Conservation (phyloP, 1,140 invertebrate species). For the Ganaspis sp. region DNA sequence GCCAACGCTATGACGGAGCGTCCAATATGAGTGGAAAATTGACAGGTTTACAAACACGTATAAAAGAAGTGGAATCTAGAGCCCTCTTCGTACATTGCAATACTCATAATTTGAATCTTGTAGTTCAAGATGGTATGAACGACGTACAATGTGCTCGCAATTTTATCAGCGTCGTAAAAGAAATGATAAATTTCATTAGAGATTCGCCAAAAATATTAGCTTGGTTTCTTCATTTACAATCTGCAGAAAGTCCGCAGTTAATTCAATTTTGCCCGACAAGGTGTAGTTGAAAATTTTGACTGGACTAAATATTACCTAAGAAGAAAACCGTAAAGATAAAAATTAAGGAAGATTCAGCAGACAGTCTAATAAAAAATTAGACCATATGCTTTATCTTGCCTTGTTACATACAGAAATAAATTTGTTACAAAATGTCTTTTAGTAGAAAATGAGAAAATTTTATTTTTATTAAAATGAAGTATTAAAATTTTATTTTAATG, state of each 20-base stretch:
- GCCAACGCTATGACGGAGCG: conserved; percentile 51
- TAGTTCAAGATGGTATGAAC: conserved; percentile 48
- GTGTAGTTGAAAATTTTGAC: no score
- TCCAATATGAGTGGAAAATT: conserved; percentile 46
- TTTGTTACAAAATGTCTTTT: no score
- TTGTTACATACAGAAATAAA: no score
- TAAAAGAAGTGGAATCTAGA: conserved; percentile 45
- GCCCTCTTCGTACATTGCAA: conserved; percentile 47
- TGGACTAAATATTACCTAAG: no score
- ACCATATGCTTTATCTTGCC: no score
- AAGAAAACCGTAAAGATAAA: no score
- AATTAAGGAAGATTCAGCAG: no score
- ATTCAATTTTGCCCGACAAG: background rate
- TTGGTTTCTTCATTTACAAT: conserved; percentile 18
- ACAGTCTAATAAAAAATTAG: no score
- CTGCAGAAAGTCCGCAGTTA: background rate
- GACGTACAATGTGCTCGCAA: conserved; percentile 35
- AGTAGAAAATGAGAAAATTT: no score
- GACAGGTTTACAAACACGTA: conserved; percentile 44
- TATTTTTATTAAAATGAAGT: no score
- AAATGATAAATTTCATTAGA: conserved; percentile 42
- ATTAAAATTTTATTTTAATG: no score
- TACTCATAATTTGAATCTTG: conserved; percentile 48
- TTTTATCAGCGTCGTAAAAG: conserved; percentile 38
- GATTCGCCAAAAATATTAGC: conserved; percentile 39